Base-by-base conservation (phyloP, 2,797 vertebrate genomes). In the Pipistrellus nathusii region DNA sequence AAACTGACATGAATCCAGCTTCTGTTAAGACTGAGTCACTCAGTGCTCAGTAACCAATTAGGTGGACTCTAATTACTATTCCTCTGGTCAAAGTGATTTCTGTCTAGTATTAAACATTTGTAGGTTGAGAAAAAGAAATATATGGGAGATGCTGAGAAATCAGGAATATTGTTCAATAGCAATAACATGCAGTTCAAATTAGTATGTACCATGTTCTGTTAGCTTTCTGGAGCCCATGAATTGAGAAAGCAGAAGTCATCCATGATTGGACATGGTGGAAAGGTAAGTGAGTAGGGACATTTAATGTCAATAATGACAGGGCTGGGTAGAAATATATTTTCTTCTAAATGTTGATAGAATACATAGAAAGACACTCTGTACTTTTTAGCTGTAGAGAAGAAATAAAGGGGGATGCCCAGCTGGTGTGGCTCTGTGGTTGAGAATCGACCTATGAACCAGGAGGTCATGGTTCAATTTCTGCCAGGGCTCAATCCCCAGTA, bases 321-420 rank as follows among this genome's bases (percentile, higher is more conserved):
- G 85, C 30, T 62, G 32, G 1, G 2, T 77, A 66, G 69, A 90
- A 84, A 64, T 68, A 41, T 18, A 64, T 81, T 94, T 94, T 96
- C 55, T 91, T 86, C 41, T 73, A 90, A 95, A 77, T 95, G 8
- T 46, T 96, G 12, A 41, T 77, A 62, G 44, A 93, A 48, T 27
- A 55, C 25, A 80, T 53, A 88, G 64, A 88, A 71, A 66, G 1
- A 51, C 55, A 44, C 2, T 84, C 23, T 95, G 8, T 86, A 76
- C 75, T 94, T 95, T 92, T 82, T n/a, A 93, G 21, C 68, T 95
- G 18, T 35, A 87, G 4, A 41, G 69, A 68, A 96, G 66, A 95
- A 90, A 78, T 51, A 57, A 90, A 64, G 27, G 30, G 17, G 30
- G 1, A 18, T 59, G 57, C 30, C 62, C 27, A n/a, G 62, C 27